Conservation (phyloP, 2,113 vertebrate genomes). For the Trinectes maculatus region DNA sequence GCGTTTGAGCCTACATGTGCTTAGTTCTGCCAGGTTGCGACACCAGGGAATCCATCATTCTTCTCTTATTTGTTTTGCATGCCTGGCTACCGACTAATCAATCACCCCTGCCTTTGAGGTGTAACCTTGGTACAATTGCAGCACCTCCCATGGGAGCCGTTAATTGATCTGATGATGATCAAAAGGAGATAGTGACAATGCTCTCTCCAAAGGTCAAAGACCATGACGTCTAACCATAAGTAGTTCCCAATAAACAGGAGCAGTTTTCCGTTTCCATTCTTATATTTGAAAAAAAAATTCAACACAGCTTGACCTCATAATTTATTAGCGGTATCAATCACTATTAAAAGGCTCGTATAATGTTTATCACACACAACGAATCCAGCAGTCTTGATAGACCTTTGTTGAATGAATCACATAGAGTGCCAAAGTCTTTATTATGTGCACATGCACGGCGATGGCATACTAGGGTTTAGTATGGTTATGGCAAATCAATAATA, state of each 20-base stretch:
- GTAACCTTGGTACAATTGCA: conserved; percentile 35
- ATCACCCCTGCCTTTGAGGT: conserved; percentile 50
- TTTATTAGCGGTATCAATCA: too few species aligned
- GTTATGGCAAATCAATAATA: too few species aligned
- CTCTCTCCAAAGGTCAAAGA: conserved; percentile 23
- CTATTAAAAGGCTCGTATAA: too few species aligned
- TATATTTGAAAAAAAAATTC: too few species aligned
- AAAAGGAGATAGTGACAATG: conserved; percentile 52
- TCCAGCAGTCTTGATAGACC: too few species aligned
- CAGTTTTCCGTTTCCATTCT: neutral
- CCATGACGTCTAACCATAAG: conserved; percentile 25
- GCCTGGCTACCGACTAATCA: conserved; percentile 39
- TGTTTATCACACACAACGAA: too few species aligned
- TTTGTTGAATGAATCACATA: too few species aligned
- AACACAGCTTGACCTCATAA: too few species aligned
- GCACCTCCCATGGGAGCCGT: conserved; percentile 13
- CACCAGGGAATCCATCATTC: conserved; percentile 48
- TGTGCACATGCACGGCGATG: too few species aligned
- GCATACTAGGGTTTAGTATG: too few species aligned
- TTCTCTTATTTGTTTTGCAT: conserved; percentile 41
- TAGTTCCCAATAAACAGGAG: neutral
- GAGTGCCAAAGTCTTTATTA: too few species aligned
- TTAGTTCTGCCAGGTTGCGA: conserved; percentile 21
- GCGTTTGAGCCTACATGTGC: neutral
- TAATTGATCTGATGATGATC: conserved; percentile 52